phyloP scores from a whole-genome alignment of 2,797 vertebrate genomes.

The Zalophus californianus region DNA sequence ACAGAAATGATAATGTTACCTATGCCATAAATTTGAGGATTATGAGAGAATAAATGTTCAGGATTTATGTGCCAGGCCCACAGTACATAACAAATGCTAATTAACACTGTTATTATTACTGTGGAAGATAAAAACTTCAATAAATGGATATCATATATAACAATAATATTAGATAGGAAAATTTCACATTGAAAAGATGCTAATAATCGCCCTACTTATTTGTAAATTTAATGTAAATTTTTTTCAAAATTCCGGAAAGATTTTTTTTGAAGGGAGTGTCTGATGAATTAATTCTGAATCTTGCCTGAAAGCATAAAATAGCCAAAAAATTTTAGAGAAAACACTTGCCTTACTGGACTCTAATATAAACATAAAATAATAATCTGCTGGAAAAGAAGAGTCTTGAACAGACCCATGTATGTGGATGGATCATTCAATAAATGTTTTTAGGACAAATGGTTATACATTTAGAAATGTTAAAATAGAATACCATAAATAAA shows the following conservation, averaged over 20 bases:
- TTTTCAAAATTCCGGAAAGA: background rate
- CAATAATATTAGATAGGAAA: slow-evolving; percentile 10
- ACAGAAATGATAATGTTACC: background rate
- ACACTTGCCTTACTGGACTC: background rate
- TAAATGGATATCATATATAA: background rate
- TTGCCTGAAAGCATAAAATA: background rate
- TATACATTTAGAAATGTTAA: background rate
- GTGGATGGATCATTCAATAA: background rate
- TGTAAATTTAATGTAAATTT: background rate
- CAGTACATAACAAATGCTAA: background rate
- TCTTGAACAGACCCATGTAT: background rate
- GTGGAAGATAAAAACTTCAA: background rate
- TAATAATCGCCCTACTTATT: background rate
- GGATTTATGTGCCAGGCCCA: background rate
- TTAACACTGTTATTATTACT: background rate
- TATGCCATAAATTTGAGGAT: background rate
- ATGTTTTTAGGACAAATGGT: background rate
- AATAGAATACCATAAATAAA: background rate
- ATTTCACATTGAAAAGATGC: slow-evolving; percentile 16
- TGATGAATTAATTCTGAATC: background rate
- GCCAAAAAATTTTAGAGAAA: background rate
- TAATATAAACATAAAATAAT: background rate
- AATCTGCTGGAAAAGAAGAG: background rate
- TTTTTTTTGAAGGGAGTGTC: background rate
- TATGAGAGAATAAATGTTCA: background rate